Conservation (phyloP, 2,888 invertebrate genomes). For the Agonopterix alstromeriana region DNA sequence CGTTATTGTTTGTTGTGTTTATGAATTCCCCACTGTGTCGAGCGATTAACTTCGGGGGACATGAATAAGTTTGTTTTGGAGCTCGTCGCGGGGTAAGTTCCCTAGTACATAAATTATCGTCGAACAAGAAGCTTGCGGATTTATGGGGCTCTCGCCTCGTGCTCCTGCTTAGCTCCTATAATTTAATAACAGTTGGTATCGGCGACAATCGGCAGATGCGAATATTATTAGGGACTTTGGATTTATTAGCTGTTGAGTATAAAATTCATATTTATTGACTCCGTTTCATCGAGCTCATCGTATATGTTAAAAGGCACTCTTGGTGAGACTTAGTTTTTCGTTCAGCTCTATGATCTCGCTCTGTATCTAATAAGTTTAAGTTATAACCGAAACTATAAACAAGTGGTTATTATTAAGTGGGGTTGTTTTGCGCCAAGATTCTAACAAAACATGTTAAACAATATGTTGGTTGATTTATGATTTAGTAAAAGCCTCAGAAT, state of each 20-base stretch:
- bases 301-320: no score
- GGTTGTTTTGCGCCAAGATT: no score
- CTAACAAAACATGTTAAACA: no score
- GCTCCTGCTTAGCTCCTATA: slow-evolving; percentile 31
- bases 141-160: slow-evolving; percentile 31
- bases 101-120: slow-evolving; percentile 44
- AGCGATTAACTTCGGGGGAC: slow-evolving; percentile 42
- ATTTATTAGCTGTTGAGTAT: no score
- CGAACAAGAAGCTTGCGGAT: slow-evolving; percentile 38
- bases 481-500: no score
- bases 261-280: not conserved
- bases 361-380: no score
- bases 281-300: not conserved
- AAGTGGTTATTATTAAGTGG: no score
- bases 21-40: slow-evolving; percentile 33
- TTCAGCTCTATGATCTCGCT: no score
- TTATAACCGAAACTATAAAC: no score
- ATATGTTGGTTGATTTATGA: no score
- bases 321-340: no score
- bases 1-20: slow-evolving; percentile 24
- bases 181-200: slow-evolving; percentile 32
- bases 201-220: slow-evolving; percentile 31
- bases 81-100: slow-evolving; percentile 24
- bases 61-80: slow-evolving; percentile 39
- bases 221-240: slow-evolving; percentile 18